Evolutionary conservation across 2,888 invertebrate genomes (phyloP), one percentile per base, ranked within the genome.

Genomic region (Drosophila lacicola): DNA sequence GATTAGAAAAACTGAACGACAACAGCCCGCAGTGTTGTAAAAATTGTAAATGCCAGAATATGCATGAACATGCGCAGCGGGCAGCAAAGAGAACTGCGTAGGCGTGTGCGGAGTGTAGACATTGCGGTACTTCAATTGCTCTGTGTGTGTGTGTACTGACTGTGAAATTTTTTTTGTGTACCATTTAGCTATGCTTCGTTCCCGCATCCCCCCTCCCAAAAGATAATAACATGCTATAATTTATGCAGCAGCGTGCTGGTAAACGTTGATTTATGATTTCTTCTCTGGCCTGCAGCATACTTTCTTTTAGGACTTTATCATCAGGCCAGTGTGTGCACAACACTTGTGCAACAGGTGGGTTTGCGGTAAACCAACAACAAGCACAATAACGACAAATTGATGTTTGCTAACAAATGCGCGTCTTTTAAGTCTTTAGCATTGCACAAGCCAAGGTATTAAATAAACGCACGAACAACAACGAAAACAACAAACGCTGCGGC

Each of bases 141-240:
- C 13, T 46, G 56, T 46, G 55, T 50, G 17, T 76, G 65, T 82
- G 68, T 82, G 74, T 68, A 78, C 69, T 68, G 85, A 83, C 83
- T 83, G 80, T 83, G 63, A 87, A 87, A 82, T 84, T 61, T 68
- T 68, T 56, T 68, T 64, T 73, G 62, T 78, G 44, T 68, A 67
- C 74, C 77, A 87, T 79, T 82, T 86, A 74, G 73, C 58, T 53
- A 63, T 44, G n/a, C 65, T 25, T 44, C 33, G 14, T 29, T 46
- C 34, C 41, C 9, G 11, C 8, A 34, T 46, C 58, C 21, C 29
- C 5, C 41, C 34, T 14, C 34, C 9, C 42, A 21, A 39, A 51
- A 36, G 11, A 37, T 34, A 44, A 19, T 56, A 47, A 55, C 72
- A 62, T 46, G 70, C 50, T 25, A 60, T 78, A 76, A 76, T 68